Percentiles rank a stretch among this genome's conserved stretches.
phyloP scores from a whole-genome alignment of 2,113 vertebrate genomes.

The Bos taurus region DNA sequence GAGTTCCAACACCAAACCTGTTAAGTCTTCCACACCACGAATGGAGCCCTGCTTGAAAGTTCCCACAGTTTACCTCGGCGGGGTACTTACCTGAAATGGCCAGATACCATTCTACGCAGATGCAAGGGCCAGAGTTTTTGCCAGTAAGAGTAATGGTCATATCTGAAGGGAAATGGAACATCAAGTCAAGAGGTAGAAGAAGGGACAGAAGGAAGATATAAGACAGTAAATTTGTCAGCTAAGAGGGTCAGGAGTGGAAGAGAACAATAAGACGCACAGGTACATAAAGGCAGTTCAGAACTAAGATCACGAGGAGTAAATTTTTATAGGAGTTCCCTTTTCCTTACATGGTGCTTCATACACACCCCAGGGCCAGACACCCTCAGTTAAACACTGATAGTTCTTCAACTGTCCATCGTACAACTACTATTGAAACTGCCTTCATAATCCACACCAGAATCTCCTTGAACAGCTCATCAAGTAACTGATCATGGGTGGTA shows the following conservation, averaged over 20 bases:
- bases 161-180: background rate
- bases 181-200: background rate
- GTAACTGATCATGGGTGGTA: background rate
- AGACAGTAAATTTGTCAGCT: background rate
- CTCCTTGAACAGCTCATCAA: background rate
- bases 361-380: background rate
- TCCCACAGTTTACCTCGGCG: background rate
- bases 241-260: background rate
- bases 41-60: background rate
- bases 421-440: background rate
- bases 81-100: background rate
- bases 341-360: background rate
- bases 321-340: background rate
- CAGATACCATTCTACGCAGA: background rate
- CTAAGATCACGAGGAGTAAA: background rate
- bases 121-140: background rate
- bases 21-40: background rate
- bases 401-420: background rate
- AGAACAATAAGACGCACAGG: background rate
- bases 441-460: background rate
- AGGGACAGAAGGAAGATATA: background rate
- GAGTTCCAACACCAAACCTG: background rate
- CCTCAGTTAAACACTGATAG: background rate
- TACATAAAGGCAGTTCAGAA: background rate
- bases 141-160: background rate